A percentile compares a stretch with the other conserved stretches of the same genome.
phyloP scores from a whole-genome alignment of 2,113 vertebrate genomes.

The Melanerpes aurifrons region DNA sequence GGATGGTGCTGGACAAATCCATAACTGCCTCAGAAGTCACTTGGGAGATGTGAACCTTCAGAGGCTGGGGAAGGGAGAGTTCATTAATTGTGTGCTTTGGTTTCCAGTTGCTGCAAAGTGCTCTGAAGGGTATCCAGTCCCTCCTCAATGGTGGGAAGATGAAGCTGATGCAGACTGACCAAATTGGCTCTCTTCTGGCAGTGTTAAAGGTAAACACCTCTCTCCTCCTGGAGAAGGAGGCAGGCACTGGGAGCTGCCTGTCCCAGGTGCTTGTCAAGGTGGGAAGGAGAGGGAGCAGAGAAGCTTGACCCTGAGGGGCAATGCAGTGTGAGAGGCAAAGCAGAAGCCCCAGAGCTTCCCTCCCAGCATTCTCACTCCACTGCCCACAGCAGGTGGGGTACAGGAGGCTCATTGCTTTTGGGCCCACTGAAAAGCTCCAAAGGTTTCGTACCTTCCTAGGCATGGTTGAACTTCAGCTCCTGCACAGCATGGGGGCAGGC shows the following conservation, averaged over 20 bases:
- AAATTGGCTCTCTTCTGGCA: slow-evolving; percentile 90
- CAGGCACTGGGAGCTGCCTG: background rate
- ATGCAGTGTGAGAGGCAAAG: background rate
- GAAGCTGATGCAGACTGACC: slow-evolving; percentile 84
- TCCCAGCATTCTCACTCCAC: background rate
- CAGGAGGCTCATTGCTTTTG: background rate
- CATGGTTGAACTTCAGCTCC: background rate
- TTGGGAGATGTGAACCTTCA: background rate
- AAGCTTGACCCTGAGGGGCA: rapidly evolving
- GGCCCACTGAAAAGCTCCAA: background rate
- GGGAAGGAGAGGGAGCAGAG: background rate
- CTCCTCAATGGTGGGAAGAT: slow-evolving; percentile 91
- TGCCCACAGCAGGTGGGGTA: background rate
- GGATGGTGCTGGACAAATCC: background rate
- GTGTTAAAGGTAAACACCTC: slow-evolving; percentile 84
- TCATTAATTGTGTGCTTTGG: background rate
- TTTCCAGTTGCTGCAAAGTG: slow-evolving; percentile 87
- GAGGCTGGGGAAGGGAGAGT: background rate
- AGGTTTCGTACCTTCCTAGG: background rate
- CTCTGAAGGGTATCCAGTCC: slow-evolving; percentile 91
- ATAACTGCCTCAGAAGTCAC: background rate
- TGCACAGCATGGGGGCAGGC: rapidly evolving
- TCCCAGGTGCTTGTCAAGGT: background rate
- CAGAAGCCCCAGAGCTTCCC: background rate
- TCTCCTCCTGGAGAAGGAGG: background rate